Percentiles rank a stretch among this genome's conserved stretches.
phyloP scores from a whole-genome alignment of 1,140 invertebrate genomes.

The Nephila pilipes region DNA sequence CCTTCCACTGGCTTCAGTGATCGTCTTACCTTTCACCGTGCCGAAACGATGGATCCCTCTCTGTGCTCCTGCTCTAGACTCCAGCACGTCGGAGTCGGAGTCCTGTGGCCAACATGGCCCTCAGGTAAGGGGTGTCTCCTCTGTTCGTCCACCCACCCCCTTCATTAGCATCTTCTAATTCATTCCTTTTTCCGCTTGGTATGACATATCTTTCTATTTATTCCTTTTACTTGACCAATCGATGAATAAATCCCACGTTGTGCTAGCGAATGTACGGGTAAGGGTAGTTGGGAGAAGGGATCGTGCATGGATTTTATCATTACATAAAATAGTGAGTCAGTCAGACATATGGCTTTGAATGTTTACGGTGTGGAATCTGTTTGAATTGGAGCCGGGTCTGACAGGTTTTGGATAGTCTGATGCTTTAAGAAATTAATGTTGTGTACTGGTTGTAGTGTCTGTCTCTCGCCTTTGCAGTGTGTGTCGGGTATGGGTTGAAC shows the following conservation, averaged over 20 bases:
- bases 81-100: constrained; percentile 58
- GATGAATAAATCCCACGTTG: constrained; percentile 34
- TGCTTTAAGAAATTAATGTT: neutral
- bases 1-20: constrained; percentile 48
- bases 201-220: neutral
- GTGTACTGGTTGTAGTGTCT: neutral
- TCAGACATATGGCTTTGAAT: neutral
- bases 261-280: constrained; percentile 50
- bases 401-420: neutral
- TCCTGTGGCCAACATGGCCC: constrained; percentile 61
- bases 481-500: neutral
- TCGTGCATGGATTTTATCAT: constrained; percentile 39
- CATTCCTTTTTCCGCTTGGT: neutral
- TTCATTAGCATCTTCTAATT: too few relatives aligned
- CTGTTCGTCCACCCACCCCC: neutral
- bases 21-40: constrained; percentile 56
- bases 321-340: neutral
- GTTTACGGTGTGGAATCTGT: neutral
- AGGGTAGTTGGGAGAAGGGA: neutral
- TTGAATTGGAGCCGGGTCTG: neutral
- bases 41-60: constrained; percentile 44
- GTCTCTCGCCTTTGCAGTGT: neutral
- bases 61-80: neutral
- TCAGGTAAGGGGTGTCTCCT: constrained; percentile 51
- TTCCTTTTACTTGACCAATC: constrained; percentile 57